These are phyloP conservation scores for Rhingia rostrata DNA, from an alignment of 2,888 invertebrate genomes.

Conservation along the genomic window DNA sequence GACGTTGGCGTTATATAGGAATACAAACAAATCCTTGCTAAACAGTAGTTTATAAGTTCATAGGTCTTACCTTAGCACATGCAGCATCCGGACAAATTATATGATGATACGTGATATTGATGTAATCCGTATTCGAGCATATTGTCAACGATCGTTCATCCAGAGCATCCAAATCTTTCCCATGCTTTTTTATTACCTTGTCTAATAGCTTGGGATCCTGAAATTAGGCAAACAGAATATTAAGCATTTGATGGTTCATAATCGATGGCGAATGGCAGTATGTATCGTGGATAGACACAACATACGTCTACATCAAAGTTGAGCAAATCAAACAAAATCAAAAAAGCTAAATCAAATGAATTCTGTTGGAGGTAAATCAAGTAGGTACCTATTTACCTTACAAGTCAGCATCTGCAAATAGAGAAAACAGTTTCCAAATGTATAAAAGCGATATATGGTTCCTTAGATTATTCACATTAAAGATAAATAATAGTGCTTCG, in stretches of 20 bases:
- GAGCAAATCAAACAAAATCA: conserved; percentile 33
- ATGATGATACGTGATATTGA: conserved; percentile 99
- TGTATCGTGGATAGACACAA: background rate
- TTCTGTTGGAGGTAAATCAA: conserved; percentile 29
- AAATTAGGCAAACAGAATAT: conserved; percentile 68
- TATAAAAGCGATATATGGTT: conserved; percentile 27
- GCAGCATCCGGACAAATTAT: conserved; percentile 96
- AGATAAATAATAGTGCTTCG: conserved; percentile 37
- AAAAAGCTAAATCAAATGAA: conserved; percentile 17
- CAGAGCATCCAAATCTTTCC: conserved; percentile 86
- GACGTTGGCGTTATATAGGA: background rate
- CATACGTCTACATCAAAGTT: background rate
- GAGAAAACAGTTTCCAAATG: conserved; percentile 48
- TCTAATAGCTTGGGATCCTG: conserved; percentile 92
- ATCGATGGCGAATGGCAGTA: background rate
- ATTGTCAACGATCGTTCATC: conserved; percentile 98
- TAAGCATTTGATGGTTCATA: conserved; percentile 10
- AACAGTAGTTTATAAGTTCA: conserved; percentile 28
- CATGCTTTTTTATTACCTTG: conserved; percentile 91
- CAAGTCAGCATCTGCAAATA: conserved; percentile 72
- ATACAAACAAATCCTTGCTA: background rate
- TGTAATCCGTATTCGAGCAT: conserved; percentile 99
- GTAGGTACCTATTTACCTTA: conserved; percentile 69
- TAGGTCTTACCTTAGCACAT: conserved; percentile 92
- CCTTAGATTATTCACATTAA: conserved; percentile 37